Base-by-base conservation (phyloP, 2,113 vertebrate species). In the Paramormyrops kingsleyae region DNA sequence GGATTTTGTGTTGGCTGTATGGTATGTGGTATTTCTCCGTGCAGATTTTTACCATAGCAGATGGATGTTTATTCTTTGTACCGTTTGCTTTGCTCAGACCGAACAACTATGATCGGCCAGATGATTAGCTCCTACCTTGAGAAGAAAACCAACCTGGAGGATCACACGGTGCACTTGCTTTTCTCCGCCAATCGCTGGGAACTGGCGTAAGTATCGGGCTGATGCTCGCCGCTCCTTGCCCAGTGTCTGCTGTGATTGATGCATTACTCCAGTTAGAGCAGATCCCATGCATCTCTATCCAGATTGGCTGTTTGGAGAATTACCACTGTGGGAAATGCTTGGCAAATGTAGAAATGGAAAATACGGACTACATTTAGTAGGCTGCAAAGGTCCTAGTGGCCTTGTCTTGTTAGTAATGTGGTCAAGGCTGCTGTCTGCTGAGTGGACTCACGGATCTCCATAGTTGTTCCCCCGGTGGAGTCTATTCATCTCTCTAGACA, bases 141-240 rank as follows among this genome's bases (percentile, higher is more conserved):
- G 92, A 97, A 96, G 90, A 97, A 96, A 42, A 97, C 93, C 6
- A 96, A 99, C 1, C 52, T 99, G 94, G 97, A 99, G 92, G 98
- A 99, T 31, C 98, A 99, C 90, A 95, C 97, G 0, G 93, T 99
- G 35, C 99, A 99, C 86, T 95, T 99, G 52, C 96, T 99, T 0
- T 99, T 99, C 93, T 98, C 98, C 3, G 98, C 98, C 0, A 99
- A 99, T 95, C 97, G 98, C 92, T 99, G 99, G 98, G 98, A 99
- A 17, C 95, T 96, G 0, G 97, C 97, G 98, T 99, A 24, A 88
- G 87, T 42, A 6, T n/a, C n/a, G 7, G 12, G 27, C 12, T 84
- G 39, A 8, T n/a, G 24, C 0, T 21, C 42, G 21, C 42, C 3
- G 31, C 24, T 85, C 4, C 19, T 19, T 1, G 56, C 7, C 24